Base-by-base conservation (phyloP, 2,888 invertebrate genomes). In the Ennomos fuscantarius region DNA sequence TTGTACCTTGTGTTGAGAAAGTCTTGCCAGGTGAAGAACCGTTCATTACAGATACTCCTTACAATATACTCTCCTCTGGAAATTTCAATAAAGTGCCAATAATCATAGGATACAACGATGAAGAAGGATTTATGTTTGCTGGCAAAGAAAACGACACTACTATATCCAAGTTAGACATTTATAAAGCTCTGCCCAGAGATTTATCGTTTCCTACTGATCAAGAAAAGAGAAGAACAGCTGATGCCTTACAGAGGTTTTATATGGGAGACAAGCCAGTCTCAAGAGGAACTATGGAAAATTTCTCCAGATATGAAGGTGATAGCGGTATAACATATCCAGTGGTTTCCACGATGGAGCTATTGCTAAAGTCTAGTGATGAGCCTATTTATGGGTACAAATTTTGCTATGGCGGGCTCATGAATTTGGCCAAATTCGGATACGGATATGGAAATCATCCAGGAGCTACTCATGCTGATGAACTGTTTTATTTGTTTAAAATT, bases 401-500 rank as follows among this genome's bases (percentile, higher is more conserved):
- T 36, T 69, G 70, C 41, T 85, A 87, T 52, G 82, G 82, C 54
- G 91, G 91, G 0, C 82, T 80, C 78, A 69, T 90, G 72, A 92
- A 92, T 68, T 56, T 86, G 2, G 80, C 83, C 0, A 91, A 91
- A 66, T 35, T 75, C 6, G 48, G 71, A 8, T 84, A 62, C 50
- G 84, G 86, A 0, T 86, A 80, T 51, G 53, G 67, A 9, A 66
- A 62, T 1, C 68, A 76, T n/a, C 82, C 84, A 0, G 91, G 91
- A 1, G 89, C 91, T 0, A 84, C 88, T 0, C 92, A 92, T 47
- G 91, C 87, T 0, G 91, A 92, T 60, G 92, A 91, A n/a, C 54
- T 92, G 1, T 91, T 91, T 61, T 92, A 90, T 55, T 74, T 92
- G 62, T 91, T 91, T 55, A 91, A 82, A 55, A 44, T 81, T 2